Evolutionary conservation across 2,888 invertebrate genomes (phyloP).

Genomic region (Linnaemya vulpina): DNA sequence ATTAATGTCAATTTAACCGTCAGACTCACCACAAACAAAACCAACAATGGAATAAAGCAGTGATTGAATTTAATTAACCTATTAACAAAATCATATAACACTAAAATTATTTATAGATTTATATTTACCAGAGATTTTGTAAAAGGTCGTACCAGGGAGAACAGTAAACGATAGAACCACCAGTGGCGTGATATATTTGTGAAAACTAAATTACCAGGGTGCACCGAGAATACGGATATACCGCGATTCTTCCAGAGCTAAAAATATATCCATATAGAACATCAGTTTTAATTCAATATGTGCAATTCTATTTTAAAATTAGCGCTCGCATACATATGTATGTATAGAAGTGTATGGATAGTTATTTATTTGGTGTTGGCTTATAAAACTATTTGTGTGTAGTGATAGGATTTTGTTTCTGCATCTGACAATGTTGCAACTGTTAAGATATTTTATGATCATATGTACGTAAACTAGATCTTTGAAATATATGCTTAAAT

Average conservation of each 20-base stretch:
- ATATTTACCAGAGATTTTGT: conserved; percentile 93
- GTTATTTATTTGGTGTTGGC: too few species aligned
- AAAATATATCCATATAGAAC: conserved; percentile 24
- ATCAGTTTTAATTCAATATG: not conserved
- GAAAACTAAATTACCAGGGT: conserved; percentile 96
- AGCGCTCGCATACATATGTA: too few species aligned
- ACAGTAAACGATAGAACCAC: conserved; percentile 92
- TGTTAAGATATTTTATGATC: too few species aligned
- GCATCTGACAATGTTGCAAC: not conserved
- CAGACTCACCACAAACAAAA: conserved; percentile 13
- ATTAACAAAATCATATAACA: not conserved
- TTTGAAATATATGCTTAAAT: too few species aligned
- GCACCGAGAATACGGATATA: conserved; percentile 90
- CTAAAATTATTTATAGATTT: not conserved
- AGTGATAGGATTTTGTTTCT: not conserved
- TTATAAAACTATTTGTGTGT: too few species aligned
- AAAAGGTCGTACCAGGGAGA: conserved; percentile 93
- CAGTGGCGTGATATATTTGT: conserved; percentile 90
- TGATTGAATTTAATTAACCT: conserved; percentile 51
- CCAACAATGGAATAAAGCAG: not conserved
- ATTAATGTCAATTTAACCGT: conserved; percentile 48
- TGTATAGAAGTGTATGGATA: too few species aligned
- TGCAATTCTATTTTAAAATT: too few species aligned
- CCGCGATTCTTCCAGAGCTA: conserved; percentile 87
- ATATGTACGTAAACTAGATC: too few species aligned